phyloP scores from a whole-genome alignment of 37 sponge, comb jelly and placozoan species.

The Halisarca cf. caerulea region DNA sequence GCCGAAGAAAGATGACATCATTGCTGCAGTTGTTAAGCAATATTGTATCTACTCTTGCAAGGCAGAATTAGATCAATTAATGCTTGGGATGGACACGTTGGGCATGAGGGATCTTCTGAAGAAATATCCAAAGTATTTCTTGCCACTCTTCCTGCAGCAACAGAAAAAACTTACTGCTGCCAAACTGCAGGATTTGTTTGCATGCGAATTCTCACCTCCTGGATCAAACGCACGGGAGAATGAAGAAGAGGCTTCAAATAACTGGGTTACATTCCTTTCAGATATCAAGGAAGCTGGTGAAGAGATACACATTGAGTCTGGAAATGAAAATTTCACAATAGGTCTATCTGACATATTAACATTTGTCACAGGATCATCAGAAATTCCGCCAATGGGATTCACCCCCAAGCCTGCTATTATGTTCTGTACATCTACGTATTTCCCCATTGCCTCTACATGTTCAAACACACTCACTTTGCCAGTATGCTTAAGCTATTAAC shows the following conservation, averaged over 20 bases:
- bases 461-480: not conserved
- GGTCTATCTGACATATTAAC: not conserved
- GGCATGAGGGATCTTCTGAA: not conserved
- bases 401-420: not conserved
- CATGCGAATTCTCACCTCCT: not conserved
- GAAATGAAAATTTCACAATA: not conserved
- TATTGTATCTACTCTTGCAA: not conserved
- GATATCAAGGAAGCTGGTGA: not conserved
- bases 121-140: not conserved
- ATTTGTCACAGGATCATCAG: not conserved
- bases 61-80: conserved; percentile 13
- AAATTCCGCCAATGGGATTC: not conserved
- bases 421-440: not conserved
- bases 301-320: not conserved
- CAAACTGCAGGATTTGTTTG: not conserved
- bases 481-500: not conserved
- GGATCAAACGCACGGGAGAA: not conserved
- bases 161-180: not conserved
- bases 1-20: not conserved
- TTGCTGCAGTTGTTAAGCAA: not conserved
- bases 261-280: not conserved
- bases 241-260: not conserved
- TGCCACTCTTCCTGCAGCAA: not conserved
- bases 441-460: not conserved
- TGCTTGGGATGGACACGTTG: not conserved